phyloP scores from a whole-genome alignment of 2,113 vertebrate species.

The Stercorarius parasiticus region DNA sequence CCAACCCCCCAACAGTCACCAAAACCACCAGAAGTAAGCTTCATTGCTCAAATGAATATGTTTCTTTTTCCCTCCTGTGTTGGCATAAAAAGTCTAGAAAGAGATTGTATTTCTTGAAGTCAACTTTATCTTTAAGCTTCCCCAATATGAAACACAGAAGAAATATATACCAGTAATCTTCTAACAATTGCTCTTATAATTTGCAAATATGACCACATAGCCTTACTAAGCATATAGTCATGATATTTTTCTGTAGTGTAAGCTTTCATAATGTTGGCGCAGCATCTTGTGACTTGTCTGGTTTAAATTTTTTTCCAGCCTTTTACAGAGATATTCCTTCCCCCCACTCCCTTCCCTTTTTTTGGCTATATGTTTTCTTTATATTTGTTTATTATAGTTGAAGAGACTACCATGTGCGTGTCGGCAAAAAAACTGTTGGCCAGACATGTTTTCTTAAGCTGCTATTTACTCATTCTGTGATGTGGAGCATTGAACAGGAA shows the following conservation, averaged over 20 bases:
- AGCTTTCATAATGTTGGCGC: background rate
- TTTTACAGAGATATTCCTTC: background rate
- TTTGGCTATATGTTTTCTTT: background rate
- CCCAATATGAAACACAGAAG: background rate
- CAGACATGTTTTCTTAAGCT: background rate
- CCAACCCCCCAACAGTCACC: background rate
- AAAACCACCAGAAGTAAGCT: background rate
- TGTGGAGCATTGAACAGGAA: background rate
- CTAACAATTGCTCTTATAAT: background rate
- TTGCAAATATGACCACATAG: background rate
- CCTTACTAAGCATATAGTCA: background rate
- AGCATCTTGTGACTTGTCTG: background rate
- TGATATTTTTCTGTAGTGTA: background rate
- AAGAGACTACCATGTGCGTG: background rate
- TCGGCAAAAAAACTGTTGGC: background rate
- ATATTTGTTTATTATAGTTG: background rate
- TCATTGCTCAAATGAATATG: background rate
- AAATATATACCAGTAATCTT: background rate
- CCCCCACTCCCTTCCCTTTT: no score
- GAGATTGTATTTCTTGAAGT: background rate
- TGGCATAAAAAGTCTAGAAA: background rate
- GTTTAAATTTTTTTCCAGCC: background rate
- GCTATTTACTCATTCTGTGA: background rate
- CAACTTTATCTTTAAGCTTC: background rate
- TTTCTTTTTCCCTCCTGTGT: background rate